Evolutionary conservation across 2,113 vertebrate genomes (phyloP).

Genomic region (Raphicerus campestris): DNA sequence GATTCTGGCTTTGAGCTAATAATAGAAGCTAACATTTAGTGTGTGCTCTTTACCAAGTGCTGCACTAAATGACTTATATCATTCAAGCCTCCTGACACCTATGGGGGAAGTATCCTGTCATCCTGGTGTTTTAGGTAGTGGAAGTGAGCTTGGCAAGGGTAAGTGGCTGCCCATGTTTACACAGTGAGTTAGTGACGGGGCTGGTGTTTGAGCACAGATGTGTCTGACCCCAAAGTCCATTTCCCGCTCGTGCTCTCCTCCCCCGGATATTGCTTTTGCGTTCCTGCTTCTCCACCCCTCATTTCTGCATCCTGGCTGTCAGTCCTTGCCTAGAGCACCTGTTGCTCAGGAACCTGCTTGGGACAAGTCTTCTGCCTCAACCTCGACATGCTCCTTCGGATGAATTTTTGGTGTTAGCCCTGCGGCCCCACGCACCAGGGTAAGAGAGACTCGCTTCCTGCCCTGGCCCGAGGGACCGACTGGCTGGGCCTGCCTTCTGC

Average conservation of each 20-base stretch:
- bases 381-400: constrained; percentile 56
- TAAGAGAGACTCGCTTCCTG: constrained; percentile 75
- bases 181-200: background rate
- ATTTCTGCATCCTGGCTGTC: background rate
- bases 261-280: background rate
- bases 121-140: background rate
- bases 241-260: background rate
- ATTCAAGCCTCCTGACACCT: background rate
- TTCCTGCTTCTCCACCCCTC: background rate
- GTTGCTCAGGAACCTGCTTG: constrained; percentile 57
- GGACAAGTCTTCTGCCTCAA: constrained; percentile 63
- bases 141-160: background rate
- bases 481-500: constrained; percentile 75
- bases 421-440: constrained; percentile 77
- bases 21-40: background rate
- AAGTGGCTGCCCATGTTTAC: background rate
- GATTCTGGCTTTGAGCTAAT: background rate
- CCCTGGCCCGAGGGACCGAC: constrained; percentile 77
- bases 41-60: background rate
- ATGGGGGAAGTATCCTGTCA: background rate
- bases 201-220: background rate
- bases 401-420: constrained; percentile 73
- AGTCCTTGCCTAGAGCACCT: constrained; percentile 22
- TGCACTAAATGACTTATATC: background rate
- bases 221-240: background rate